A percentile compares a stretch with the other conserved stretches of the same genome.
phyloP scores from a whole-genome alignment of 2,797 vertebrate genomes.

The Acropternis orthonyx region DNA sequence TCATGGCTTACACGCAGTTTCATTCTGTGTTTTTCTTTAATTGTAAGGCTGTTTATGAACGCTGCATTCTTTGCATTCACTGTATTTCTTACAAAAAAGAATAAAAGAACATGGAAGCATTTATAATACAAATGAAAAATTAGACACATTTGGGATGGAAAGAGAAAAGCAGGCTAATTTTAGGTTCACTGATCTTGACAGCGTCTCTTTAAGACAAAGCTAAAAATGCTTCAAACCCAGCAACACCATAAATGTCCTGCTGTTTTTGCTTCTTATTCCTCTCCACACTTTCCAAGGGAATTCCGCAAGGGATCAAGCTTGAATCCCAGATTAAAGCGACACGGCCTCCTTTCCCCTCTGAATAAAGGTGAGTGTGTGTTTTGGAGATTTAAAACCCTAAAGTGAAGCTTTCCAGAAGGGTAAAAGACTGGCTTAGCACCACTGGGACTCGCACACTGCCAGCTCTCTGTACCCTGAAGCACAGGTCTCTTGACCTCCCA shows the following conservation, averaged over 20 bases:
- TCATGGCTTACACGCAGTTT: neutral
- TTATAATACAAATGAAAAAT: slow-evolving; percentile 13
- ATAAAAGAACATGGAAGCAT: neutral
- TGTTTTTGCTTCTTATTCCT: slow-evolving; percentile 68
- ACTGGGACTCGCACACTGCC: neutral
- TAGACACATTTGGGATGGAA: neutral
- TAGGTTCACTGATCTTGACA: slow-evolving; percentile 30
- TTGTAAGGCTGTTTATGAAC: neutral
- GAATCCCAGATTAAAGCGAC: slow-evolving; percentile 71
- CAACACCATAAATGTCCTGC: slow-evolving; percentile 78
- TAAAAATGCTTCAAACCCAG: slow-evolving; percentile 64
- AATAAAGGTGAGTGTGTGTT: neutral
- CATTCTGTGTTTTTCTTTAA: slow-evolving; percentile 48
- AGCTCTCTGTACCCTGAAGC: neutral
- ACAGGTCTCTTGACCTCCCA: neutral
- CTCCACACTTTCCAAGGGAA: slow-evolving; percentile 74
- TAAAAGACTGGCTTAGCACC: neutral
- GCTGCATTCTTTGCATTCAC: neutral
- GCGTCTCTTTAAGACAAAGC: slow-evolving; percentile 69
- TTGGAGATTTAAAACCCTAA: slow-evolving; percentile 49
- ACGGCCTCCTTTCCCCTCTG: slow-evolving; percentile 46
- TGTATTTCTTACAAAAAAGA: neutral
- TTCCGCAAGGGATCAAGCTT: slow-evolving; percentile 66
- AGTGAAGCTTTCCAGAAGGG: slow-evolving; percentile 10
- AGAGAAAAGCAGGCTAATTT: slow-evolving; percentile 42